A percentile compares a stretch with the other conserved stretches of the same genome.
Conservation (phyloP, 1,140 invertebrate genomes). For the Neodiprion pinetum region DNA sequence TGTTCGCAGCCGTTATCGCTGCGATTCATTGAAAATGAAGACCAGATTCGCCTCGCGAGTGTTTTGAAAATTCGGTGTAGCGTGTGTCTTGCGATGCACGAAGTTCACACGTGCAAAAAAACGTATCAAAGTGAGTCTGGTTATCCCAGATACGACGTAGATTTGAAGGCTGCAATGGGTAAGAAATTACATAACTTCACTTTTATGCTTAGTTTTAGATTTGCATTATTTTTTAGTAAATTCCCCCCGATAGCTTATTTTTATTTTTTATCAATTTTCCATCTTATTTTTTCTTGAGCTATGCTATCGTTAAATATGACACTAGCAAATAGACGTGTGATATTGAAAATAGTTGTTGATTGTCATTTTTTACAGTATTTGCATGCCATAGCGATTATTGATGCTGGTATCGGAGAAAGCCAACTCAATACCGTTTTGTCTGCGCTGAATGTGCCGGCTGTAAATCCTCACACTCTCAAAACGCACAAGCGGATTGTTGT, state of each 20-base stretch:
- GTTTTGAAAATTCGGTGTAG: slow-evolving; percentile 21
- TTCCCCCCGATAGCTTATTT: slow-evolving; percentile 5
- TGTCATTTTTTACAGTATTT: slow-evolving; percentile 13
- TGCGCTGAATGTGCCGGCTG: slow-evolving; percentile 14
- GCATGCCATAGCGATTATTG: slow-evolving; percentile 14
- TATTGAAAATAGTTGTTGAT: slow-evolving; percentile 11
- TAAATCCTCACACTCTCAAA: slow-evolving; percentile 14
- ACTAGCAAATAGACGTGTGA: slow-evolving; percentile 15
- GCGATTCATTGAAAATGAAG: slow-evolving; percentile 17
- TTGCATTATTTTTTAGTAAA: slow-evolving; percentile 9
- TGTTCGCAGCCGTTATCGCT: slow-evolving; percentile 15
- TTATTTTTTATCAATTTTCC: slow-evolving; percentile 9
- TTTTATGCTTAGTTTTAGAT: slow-evolving; percentile 12
- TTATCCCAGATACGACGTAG: slow-evolving; percentile 14
- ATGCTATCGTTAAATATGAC: slow-evolving; percentile 13
- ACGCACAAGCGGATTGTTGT: slow-evolving; percentile 11
- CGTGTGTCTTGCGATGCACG: slow-evolving; percentile 9
- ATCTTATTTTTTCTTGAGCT: slow-evolving; percentile 9
- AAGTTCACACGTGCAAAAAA: slow-evolving; percentile 23
- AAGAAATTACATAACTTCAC: slow-evolving; percentile 13
- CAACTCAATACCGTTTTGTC: slow-evolving; percentile 16
- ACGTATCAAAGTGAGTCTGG: slow-evolving; percentile 9
- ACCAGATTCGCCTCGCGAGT: slow-evolving; percentile 13
- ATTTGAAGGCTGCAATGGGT: slow-evolving; percentile 22
- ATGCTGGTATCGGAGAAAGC: slow-evolving; percentile 16